These are phyloP conservation scores for Henicopernis longicauda DNA, from an alignment of 2,113 vertebrate genomes.

Conservation along the genomic window DNA sequence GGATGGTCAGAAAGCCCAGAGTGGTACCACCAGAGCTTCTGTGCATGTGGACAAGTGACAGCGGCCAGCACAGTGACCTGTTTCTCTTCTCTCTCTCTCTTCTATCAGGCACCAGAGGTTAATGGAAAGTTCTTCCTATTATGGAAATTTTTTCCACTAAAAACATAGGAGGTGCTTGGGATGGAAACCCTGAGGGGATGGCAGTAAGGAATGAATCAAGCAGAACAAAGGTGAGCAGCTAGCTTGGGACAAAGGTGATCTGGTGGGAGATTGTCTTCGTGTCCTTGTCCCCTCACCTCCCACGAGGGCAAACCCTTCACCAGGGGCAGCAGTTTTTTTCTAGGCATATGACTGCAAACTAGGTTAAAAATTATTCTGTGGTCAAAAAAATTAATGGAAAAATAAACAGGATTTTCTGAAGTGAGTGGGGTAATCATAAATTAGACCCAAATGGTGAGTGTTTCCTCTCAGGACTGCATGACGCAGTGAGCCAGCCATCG, in stretches of 20 bases:
- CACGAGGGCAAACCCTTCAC: fast-evolving
- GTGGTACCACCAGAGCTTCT: not conserved
- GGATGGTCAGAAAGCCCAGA: not conserved
- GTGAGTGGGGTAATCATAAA: not conserved
- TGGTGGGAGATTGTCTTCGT: not conserved
- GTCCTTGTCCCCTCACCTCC: not conserved
- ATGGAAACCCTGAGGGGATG: not conserved
- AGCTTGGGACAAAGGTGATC: not conserved
- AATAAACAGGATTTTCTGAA: slow-evolving; percentile 6
- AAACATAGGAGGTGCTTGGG: not conserved
- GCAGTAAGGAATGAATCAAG: not conserved
- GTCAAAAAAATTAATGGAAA: not conserved
- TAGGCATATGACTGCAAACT: not conserved
- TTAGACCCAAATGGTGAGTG: not conserved
- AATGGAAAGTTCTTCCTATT: not conserved
- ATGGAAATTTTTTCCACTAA: not conserved
- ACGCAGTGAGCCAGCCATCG: not conserved
- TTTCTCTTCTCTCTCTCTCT: not conserved
- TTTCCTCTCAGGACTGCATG: not conserved
- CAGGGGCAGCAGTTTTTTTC: not conserved
- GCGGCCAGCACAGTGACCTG: not conserved
- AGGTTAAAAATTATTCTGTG: not conserved
- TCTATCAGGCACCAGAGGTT: not conserved
- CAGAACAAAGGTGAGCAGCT: not conserved
- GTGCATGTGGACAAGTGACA: not conserved